These are phyloP conservation scores for Drosophila leonis DNA, from an alignment of 2,888 invertebrate genomes.

Conservation along the genomic window DNA sequence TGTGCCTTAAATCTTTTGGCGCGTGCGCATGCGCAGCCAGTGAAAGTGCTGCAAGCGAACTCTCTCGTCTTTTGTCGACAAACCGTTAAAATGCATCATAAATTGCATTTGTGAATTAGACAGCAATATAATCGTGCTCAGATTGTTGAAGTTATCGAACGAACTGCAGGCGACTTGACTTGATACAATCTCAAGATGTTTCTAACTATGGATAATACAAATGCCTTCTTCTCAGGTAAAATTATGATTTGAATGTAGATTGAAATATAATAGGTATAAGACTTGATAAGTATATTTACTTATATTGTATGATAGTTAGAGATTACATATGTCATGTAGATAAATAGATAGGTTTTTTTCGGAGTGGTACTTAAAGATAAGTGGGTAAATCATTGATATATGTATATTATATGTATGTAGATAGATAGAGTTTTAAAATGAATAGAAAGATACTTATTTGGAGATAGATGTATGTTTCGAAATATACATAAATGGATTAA, in stretches of 20 bases:
- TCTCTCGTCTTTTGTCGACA: neutral
- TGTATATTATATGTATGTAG: neutral
- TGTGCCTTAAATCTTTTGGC: slow-evolving; percentile 47
- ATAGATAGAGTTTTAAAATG: too few relatives aligned
- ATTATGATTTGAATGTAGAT: too few relatives aligned
- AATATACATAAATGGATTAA: neutral
- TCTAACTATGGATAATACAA: slow-evolving; percentile 84
- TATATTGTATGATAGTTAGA: too few relatives aligned
- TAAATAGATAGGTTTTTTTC: too few relatives aligned
- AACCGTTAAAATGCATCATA: slow-evolving; percentile 57
- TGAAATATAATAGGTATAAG: too few relatives aligned
- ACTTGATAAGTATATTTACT: too few relatives aligned
- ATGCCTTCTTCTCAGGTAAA: slow-evolving; percentile 85
- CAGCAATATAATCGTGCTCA: slow-evolving; percentile 40
- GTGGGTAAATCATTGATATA: neutral
- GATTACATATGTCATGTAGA: too few relatives aligned
- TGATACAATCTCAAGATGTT: slow-evolving; percentile 78
- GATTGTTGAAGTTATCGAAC: slow-evolving; percentile 41
- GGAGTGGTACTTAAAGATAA: too few relatives aligned
- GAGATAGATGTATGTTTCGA: neutral
- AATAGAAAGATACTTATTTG: neutral
- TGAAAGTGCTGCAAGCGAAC: slow-evolving; percentile 61
- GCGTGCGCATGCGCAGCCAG: slow-evolving; percentile 67
- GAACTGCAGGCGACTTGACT: slow-evolving; percentile 2
- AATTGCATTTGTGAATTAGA: slow-evolving; percentile 49